Evolutionary conservation across 2,113 vertebrate species (phyloP).

Genomic region (Zeus faber): DNA sequence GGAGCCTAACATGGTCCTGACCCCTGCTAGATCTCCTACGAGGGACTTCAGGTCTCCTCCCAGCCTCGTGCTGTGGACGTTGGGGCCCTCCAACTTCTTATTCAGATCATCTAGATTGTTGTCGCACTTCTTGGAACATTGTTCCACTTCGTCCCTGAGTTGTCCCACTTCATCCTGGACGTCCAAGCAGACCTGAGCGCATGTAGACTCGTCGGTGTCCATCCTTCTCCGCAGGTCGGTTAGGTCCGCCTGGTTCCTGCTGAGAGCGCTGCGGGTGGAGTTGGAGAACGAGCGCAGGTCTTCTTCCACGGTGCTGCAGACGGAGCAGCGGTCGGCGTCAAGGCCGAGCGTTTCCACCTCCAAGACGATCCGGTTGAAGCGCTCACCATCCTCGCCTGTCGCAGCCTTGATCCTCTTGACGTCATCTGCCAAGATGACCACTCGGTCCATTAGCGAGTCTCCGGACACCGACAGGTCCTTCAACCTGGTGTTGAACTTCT

Average conservation of each 20-base stretch:
- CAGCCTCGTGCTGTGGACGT: slow-evolving; percentile 68
- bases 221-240: slow-evolving; percentile 48
- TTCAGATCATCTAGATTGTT: slow-evolving; percentile 55
- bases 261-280: slow-evolving; percentile 65
- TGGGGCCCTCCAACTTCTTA: slow-evolving; percentile 79
- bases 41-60: slow-evolving; percentile 78
- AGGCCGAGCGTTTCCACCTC: slow-evolving; percentile 65
- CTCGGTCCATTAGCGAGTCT: slow-evolving; percentile 62
- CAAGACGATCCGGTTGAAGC: slow-evolving; percentile 64
- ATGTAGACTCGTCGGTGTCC: slow-evolving; percentile 66
- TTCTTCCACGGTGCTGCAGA: slow-evolving; percentile 50
- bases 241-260: slow-evolving; percentile 67
- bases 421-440: slow-evolving; percentile 67
- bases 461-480: slow-evolving; percentile 75
- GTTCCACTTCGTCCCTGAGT: slow-evolving; percentile 78
- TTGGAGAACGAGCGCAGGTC: slow-evolving; percentile 73
- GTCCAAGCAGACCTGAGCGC: slow-evolving; percentile 78
- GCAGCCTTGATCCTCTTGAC: slow-evolving; percentile 59
- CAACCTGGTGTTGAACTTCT: slow-evolving; percentile 70
- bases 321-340: slow-evolving; percentile 51
- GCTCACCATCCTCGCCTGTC: slow-evolving; percentile 59
- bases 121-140: slow-evolving; percentile 62
- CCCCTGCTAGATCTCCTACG: slow-evolving; percentile 77
- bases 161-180: slow-evolving; percentile 80
- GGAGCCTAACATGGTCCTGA: slow-evolving; percentile 76